Percentiles rank a stretch among this genome's conserved stretches.
phyloP scores from a whole-genome alignment of 2,113 vertebrate genomes.

The Amphilophus citrinellus region DNA sequence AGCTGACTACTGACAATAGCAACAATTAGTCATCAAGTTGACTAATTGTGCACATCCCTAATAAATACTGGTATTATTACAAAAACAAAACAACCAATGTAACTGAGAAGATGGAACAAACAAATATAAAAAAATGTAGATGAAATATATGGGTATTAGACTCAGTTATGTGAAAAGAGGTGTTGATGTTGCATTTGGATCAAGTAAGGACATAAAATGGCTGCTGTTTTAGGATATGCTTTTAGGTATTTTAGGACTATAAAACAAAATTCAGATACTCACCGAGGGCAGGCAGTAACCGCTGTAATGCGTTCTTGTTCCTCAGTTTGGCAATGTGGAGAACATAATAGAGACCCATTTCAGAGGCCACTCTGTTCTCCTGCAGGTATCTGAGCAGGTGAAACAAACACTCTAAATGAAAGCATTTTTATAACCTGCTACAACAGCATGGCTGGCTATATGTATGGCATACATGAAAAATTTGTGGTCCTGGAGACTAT shows the following conservation, averaged over 20 bases:
- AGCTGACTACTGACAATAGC: background rate
- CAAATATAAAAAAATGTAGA: background rate
- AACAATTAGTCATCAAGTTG: background rate
- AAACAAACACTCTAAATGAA: background rate
- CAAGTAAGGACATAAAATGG: background rate
- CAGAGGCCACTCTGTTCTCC: slow-evolving; percentile 95
- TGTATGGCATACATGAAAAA: no score
- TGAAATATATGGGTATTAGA: background rate
- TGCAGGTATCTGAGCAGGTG: slow-evolving; percentile 86
- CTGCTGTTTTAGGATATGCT: no score
- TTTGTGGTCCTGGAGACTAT: no score
- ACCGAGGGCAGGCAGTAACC: slow-evolving; percentile 92
- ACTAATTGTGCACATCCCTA: rapidly evolving
- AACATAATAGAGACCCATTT: slow-evolving; percentile 95
- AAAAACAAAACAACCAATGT: background rate
- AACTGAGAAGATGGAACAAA: background rate
- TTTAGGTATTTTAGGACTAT: no score
- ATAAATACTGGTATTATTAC: background rate
- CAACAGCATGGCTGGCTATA: background rate
- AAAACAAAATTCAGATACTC: slow-evolving; percentile 46
- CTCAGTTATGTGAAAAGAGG: background rate
- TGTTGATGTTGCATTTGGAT: background rate
- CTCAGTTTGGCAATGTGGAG: slow-evolving; percentile 94
- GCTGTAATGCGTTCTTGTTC: slow-evolving; percentile 94
- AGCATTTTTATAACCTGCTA: background rate